A percentile compares a stretch with the other conserved stretches of the same genome.
phyloP scores from a whole-genome alignment of 2,888 invertebrate species.

The Enchytraeus crypticus region DNA sequence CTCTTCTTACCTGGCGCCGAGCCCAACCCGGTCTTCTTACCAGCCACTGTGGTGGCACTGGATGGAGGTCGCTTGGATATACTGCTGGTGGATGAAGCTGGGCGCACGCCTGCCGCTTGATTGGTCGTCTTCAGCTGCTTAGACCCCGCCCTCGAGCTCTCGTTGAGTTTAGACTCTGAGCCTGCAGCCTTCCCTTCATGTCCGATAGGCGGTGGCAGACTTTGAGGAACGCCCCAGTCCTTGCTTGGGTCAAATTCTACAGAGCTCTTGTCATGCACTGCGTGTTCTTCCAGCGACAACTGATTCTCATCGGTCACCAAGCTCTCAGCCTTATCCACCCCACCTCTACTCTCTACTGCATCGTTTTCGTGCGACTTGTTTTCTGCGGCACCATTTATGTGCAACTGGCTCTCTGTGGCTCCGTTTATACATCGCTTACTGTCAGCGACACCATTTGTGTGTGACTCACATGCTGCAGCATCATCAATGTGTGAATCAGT shows the following conservation, averaged over 20 bases:
- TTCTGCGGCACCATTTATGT: too few relatives aligned
- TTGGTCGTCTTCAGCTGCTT: neutral
- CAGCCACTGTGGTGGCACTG: neutral
- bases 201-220: neutral
- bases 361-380: neutral
- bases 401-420: too few relatives aligned
- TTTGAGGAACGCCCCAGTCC: neutral
- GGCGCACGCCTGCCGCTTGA: neutral
- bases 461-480: too few relatives aligned
- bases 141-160: neutral
- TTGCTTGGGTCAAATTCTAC: neutral
- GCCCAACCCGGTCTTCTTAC: neutral
- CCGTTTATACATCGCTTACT: too few relatives aligned
- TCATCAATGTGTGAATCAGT: too few relatives aligned
- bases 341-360: neutral
- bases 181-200: neutral
- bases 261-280: neutral
- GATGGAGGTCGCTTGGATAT: neutral
- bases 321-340: neutral
- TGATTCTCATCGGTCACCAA: too few relatives aligned
- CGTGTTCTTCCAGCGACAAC: neutral
- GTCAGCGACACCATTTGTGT: too few relatives aligned
- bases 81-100: too few relatives aligned
- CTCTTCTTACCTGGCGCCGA: neutral
- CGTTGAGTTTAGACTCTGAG: neutral